Evolutionary conservation across 1,140 invertebrate genomes (phyloP).

Genomic region (Xylocopa sonorina): DNA sequence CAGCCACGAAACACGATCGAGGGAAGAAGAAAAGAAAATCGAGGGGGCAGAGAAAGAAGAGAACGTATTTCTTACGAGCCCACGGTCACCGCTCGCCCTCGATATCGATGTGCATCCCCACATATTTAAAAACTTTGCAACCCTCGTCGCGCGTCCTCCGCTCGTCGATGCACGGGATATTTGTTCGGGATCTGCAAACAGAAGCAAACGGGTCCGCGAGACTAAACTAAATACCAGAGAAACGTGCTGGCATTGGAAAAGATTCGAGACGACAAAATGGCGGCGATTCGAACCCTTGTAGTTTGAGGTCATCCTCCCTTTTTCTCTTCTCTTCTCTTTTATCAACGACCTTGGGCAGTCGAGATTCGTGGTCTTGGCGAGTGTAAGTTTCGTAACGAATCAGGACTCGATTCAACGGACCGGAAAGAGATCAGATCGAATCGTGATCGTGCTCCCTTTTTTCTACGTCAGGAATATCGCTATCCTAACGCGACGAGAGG

Average conservation of each 20-base stretch:
- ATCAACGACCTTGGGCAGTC: too few species aligned
- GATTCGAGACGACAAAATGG: neutral
- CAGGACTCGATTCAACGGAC: too few species aligned
- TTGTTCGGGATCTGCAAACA: constrained; percentile 38
- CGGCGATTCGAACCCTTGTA: neutral
- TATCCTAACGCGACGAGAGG: too few species aligned
- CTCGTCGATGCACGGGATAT: neutral
- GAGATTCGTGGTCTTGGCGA: too few species aligned
- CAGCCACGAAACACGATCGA: constrained; percentile 14
- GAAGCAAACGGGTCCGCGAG: neutral
- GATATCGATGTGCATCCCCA: neutral
- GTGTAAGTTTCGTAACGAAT: too few species aligned
- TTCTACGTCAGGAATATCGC: too few species aligned
- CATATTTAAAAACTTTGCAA: constrained; percentile 11
- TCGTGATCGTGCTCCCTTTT: too few species aligned
- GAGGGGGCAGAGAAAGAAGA: neutral
- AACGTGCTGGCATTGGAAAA: neutral
- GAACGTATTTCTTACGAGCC: constrained; percentile 11
- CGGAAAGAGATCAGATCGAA: too few species aligned
- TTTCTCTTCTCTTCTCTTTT: too few species aligned
- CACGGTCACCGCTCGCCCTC: neutral
- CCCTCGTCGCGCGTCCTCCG: neutral
- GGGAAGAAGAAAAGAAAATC: too few species aligned
- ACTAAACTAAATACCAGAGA: constrained; percentile 26
- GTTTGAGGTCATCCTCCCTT: too few species aligned